Evolutionary conservation across 92 coral and sea anemone genomes (phyloP).

Genomic region (Phenganax stokvisi): DNA sequence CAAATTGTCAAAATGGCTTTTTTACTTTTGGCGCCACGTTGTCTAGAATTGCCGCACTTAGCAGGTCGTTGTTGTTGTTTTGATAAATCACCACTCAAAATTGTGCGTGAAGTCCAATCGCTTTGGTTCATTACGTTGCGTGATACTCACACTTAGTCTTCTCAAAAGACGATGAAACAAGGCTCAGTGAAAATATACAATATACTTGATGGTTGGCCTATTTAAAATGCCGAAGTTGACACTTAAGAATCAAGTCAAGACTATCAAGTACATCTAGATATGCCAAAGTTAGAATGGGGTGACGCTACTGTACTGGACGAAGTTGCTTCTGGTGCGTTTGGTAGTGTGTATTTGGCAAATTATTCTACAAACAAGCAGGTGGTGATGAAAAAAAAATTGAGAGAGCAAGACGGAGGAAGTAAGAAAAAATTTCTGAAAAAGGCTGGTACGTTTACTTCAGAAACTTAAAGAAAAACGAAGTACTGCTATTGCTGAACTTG

Average conservation of each 20-base stretch:
- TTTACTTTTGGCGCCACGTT: background rate
- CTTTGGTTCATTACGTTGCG: background rate
- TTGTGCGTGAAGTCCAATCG: background rate
- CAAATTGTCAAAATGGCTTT: background rate
- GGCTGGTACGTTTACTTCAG: background rate
- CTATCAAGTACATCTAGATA: background rate
- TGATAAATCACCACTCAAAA: slow-evolving; percentile 2
- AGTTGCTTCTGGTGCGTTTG: slow-evolving; percentile 10
- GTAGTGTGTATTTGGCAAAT: slow-evolving; percentile 5
- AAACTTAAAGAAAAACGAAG: background rate
- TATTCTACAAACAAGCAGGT: background rate
- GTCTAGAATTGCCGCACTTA: background rate
- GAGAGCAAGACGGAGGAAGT: background rate
- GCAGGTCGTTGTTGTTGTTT: background rate
- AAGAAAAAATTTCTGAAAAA: slow-evolving; percentile 2
- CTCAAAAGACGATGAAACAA: background rate
- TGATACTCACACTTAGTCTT: background rate
- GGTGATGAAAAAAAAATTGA: background rate
- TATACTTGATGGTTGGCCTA: background rate
- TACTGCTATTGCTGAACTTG: background rate
- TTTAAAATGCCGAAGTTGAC: slow-evolving; percentile 8
- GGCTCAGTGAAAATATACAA: too few relatives aligned
- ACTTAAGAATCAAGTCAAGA: background rate
- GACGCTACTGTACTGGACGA: background rate
- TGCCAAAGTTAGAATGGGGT: background rate